A percentile compares a stretch with the other conserved stretches of the same genome.
phyloP scores from a whole-genome alignment of 2,888 invertebrate species.

The Itoplectis maculator region DNA sequence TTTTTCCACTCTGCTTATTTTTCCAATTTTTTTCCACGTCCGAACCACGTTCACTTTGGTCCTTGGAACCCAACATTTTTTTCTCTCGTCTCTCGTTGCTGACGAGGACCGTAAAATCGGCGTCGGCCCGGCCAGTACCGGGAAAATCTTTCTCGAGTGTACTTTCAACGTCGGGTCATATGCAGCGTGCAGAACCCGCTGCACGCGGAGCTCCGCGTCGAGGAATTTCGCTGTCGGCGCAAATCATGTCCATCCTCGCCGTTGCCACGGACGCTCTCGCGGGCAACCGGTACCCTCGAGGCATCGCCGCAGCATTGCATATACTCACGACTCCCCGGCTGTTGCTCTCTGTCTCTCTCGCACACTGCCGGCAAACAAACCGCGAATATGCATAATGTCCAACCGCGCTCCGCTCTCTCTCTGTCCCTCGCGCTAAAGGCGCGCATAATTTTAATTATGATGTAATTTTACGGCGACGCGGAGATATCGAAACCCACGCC shows the following conservation, averaged over 20 bases:
- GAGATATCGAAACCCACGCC: constrained; percentile 1
- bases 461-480: constrained; percentile 28
- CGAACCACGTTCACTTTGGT: not conserved
- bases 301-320: constrained; percentile 1
- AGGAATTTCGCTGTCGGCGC: constrained; percentile 38
- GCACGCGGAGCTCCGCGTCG: constrained; percentile 18
- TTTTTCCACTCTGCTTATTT: constrained; percentile 36
- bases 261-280: constrained; percentile 36
- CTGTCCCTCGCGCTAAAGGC: constrained; percentile 6
- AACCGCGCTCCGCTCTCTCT: constrained; percentile 8
- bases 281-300: constrained; percentile 19
- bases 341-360: too few relatives aligned
- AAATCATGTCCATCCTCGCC: constrained; percentile 46
- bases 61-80: constrained; percentile 1
- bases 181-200: constrained; percentile 7
- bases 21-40: not conserved
- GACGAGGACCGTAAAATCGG: constrained; percentile 22
- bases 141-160: constrained; percentile 23
- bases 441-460: constrained; percentile 49
- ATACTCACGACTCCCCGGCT: not conserved
- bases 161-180: constrained; percentile 7
- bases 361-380: constrained; percentile 28
- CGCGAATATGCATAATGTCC: constrained; percentile 21
- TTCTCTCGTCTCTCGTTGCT: not conserved
- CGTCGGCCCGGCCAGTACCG: not conserved